Conservation (phyloP, 92 coral and sea anemone species). For the Epizoanthus ramosus region DNA sequence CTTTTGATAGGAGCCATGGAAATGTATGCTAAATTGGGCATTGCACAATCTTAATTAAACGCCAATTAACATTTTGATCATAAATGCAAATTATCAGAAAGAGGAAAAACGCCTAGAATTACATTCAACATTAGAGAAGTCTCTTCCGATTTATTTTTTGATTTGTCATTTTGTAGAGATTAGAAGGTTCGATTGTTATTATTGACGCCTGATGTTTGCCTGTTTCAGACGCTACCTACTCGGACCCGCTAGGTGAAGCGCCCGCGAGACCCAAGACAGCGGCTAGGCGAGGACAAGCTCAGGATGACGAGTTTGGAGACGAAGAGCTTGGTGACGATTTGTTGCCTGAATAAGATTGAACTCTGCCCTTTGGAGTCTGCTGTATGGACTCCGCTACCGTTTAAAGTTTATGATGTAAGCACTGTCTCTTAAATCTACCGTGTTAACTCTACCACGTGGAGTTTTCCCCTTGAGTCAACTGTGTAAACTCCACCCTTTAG, state of each 20-base stretch:
- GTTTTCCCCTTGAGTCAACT: no score
- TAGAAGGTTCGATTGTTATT: neutral
- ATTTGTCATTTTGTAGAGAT: neutral
- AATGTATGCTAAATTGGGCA: no score
- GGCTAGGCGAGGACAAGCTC: conserved; percentile 80
- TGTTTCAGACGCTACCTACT: conserved; percentile 88
- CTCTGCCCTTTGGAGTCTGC: neutral
- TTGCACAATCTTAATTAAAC: no score
- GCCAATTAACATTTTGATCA: no score
- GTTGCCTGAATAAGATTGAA: conserved; percentile 74
- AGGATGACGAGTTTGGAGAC: conserved; percentile 96
- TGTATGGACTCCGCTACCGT: neutral
- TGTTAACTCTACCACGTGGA: no score
- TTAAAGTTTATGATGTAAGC: no score
- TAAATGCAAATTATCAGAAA: no score
- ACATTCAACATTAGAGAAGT: conserved; percentile 22
- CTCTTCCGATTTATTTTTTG: neutral
- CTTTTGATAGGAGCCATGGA: no score
- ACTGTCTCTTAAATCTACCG: no score
- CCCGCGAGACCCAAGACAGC: conserved; percentile 99
- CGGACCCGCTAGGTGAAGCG: conserved; percentile 99
- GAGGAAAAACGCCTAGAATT: no score
- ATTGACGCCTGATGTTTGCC: neutral
- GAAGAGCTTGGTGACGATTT: conserved; percentile 99
- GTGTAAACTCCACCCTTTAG: no score